Percentiles rank a stretch among this genome's conserved stretches.
Evolutionary conservation across 1,140 invertebrate species (phyloP).

Genomic region (Colletes gigas): DNA sequence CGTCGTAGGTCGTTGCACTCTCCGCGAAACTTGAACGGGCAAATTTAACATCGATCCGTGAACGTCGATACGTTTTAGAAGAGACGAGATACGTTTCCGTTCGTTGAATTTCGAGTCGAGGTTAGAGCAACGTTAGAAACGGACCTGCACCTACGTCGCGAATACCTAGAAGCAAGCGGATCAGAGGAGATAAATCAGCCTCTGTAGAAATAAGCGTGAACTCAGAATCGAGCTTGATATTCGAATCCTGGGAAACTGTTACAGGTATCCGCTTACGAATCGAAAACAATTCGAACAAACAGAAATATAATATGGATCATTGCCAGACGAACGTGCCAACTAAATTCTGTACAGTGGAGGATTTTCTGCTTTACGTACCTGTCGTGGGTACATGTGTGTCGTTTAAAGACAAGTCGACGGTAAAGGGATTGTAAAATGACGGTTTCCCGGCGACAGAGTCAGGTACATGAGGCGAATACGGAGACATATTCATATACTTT

Average conservation of each 20-base stretch:
- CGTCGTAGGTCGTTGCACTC: slow-evolving; percentile 41
- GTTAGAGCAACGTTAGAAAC: background rate
- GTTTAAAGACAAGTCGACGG: slow-evolving; percentile 69
- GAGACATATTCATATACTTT: slow-evolving; percentile 56
- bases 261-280: background rate
- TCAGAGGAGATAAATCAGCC: background rate
- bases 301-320: background rate
- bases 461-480: slow-evolving; percentile 42
- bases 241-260: slow-evolving; percentile 17
- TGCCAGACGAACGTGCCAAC: slow-evolving; percentile 48
- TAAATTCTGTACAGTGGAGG: slow-evolving; percentile 5
- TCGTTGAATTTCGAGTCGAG: background rate
- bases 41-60: slow-evolving; percentile 25
- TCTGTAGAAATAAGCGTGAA: background rate
- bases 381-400: slow-evolving; percentile 57
- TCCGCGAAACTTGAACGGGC: background rate
- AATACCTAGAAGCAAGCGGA: background rate
- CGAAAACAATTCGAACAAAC: slow-evolving; percentile 28
- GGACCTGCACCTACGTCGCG: background rate
- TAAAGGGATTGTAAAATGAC: slow-evolving; percentile 73
- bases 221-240: background rate
- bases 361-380: slow-evolving; percentile 61
- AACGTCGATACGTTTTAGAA: background rate
- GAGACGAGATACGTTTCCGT: background rate
- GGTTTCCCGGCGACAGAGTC: slow-evolving; percentile 64